These are phyloP conservation scores for Lasioglossum leucozonium DNA, from an alignment of 2,888 invertebrate species.

Conservation along the genomic window DNA sequence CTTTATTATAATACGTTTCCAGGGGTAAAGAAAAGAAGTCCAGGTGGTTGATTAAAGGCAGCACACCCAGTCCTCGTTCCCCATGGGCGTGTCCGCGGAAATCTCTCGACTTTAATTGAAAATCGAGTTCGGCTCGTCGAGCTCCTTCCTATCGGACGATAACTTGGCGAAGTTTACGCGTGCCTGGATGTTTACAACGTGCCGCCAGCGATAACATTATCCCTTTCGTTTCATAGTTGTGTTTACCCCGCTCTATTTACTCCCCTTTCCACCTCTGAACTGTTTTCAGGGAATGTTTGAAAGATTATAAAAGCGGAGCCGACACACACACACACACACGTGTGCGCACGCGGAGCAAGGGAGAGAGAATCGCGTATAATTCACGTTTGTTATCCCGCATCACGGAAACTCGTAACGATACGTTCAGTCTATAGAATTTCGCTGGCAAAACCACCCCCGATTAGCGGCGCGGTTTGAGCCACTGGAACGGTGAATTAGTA, in stretches of 20 bases:
- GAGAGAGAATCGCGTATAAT: conserved; percentile 42
- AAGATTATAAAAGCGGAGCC: conserved; percentile 46
- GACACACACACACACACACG: not conserved
- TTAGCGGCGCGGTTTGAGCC: conserved; percentile 14
- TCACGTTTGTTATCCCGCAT: conserved; percentile 56
- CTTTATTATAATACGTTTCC: not conserved
- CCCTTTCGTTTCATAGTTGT: conserved; percentile 44
- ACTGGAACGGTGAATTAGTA: conserved; percentile 31
- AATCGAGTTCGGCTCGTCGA: not conserved
- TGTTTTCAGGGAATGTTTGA: conserved; percentile 15
- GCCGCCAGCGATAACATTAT: conserved; percentile 43
- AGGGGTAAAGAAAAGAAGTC: not conserved
- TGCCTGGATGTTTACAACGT: conserved; percentile 49
- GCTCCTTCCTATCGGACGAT: conserved; percentile 23
- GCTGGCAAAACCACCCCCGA: conserved; percentile 31
- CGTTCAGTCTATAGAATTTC: conserved; percentile 53
- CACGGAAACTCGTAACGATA: conserved; percentile 52
- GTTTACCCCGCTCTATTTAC: conserved; percentile 18
- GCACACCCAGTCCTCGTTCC: not conserved
- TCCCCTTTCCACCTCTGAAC: not conserved
- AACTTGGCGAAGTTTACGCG: conserved; percentile 30
- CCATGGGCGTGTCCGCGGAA: not conserved
- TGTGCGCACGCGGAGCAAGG: not conserved
- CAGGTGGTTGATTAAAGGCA: not conserved
- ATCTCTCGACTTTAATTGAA: conserved; percentile 15